These are phyloP conservation scores for Aporophyla nigra DNA, from an alignment of 2,888 invertebrate species.

Conservation along the genomic window DNA sequence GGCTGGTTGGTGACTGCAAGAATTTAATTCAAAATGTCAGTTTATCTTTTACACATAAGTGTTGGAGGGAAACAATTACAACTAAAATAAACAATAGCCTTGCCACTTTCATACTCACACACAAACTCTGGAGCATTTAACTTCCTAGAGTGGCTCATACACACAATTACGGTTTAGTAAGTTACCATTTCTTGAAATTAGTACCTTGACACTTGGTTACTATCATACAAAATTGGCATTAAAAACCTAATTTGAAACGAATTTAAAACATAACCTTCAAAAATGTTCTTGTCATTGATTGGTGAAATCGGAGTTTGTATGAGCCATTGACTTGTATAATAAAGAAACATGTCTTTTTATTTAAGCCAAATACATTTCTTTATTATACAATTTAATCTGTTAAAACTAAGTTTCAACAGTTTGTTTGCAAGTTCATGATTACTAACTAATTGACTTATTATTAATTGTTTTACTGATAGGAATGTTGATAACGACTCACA, in stretches of 20 bases:
- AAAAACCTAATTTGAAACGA: not conserved
- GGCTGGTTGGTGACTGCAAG: not conserved
- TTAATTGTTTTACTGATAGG: not conserved
- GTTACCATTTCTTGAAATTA: not conserved
- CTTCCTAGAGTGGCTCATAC: not conserved
- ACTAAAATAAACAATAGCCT: constrained; percentile 1
- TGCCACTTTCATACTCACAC: not conserved
- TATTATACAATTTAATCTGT: too few species aligned
- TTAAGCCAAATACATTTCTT: too few species aligned
- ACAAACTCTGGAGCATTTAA: not conserved
- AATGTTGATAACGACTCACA: not conserved
- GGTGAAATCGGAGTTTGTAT: not conserved
- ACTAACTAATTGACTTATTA: constrained; percentile 14
- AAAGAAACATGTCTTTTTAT: too few species aligned
- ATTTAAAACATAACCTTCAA: not conserved
- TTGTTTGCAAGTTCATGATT: constrained; percentile 9
- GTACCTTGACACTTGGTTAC: not conserved
- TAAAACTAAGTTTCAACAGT: too few species aligned
- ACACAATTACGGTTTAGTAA: not conserved
- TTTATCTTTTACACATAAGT: not conserved
- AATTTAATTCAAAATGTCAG: not conserved
- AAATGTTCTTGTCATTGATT: not conserved
- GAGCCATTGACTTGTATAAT: not conserved
- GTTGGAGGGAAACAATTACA: constrained; percentile 6
- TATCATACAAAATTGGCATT: not conserved